A percentile compares a stretch with the other conserved stretches of the same genome.
Conservation (phyloP, 2,113 vertebrate genomes). For the Stomatorhinus ivindoensis region DNA sequence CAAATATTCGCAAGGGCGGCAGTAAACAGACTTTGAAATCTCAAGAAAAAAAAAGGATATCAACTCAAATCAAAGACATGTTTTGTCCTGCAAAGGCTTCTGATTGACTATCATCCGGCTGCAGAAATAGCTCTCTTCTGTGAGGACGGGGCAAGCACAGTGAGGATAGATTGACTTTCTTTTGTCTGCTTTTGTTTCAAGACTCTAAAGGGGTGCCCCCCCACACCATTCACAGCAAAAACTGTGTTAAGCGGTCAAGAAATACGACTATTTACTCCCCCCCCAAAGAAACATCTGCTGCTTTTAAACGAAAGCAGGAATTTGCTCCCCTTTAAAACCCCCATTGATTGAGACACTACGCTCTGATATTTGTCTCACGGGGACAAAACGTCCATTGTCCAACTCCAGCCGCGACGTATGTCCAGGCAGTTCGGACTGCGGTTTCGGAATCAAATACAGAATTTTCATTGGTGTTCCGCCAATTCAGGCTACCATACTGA, state of each 20-base stretch:
- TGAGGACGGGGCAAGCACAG: background rate
- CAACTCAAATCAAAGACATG: background rate
- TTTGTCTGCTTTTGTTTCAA: background rate
- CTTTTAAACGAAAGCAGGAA: constrained; percentile 13
- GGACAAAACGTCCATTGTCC: background rate
- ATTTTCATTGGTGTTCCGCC: background rate
- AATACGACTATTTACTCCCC: background rate
- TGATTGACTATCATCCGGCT: background rate
- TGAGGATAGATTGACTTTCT: background rate
- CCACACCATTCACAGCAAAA: background rate
- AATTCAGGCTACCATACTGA: background rate
- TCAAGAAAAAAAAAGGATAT: background rate
- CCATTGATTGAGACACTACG: background rate
- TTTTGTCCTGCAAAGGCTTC: background rate
- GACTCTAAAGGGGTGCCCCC: background rate
- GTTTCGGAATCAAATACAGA: background rate
- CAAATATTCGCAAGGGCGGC: background rate
- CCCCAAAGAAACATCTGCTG: constrained; percentile 15
- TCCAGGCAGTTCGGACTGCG: background rate
- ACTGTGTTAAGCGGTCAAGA: constrained; percentile 1
- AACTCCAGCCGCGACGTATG: background rate
- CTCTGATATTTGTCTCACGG: background rate
- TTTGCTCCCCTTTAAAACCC: background rate
- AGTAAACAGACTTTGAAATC: background rate
- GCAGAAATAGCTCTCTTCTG: background rate